Conservation (phyloP, 2,113 vertebrate genomes). For the Athene cunicularia region DNA sequence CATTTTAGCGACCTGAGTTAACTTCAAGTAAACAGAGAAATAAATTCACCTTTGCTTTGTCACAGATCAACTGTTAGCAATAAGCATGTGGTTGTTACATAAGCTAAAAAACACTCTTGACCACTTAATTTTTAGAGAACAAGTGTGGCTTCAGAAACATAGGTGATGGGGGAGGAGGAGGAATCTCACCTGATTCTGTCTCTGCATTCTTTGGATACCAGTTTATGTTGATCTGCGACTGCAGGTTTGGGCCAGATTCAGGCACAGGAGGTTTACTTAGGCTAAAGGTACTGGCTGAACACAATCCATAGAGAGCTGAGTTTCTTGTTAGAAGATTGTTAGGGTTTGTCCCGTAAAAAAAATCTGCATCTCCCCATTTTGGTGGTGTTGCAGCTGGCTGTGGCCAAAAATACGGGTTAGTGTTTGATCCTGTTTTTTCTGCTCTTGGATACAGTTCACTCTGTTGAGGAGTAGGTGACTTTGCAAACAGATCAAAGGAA, state of each 20-base stretch:
- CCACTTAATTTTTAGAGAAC: background rate
- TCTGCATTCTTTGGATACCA: background rate
- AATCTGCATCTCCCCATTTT: background rate
- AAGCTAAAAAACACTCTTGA: background rate
- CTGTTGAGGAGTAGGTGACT: slow-evolving; percentile 51
- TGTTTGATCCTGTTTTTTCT: slow-evolving; percentile 5
- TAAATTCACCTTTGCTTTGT: background rate
- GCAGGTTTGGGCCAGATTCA: slow-evolving; percentile 38
- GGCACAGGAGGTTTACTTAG: slow-evolving; percentile 64
- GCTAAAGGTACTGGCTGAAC: background rate
- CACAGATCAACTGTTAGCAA: background rate
- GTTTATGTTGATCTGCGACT: background rate
- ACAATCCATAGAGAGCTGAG: background rate
- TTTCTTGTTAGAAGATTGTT: background rate
- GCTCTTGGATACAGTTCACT: slow-evolving; percentile 44
- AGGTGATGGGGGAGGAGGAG: background rate
- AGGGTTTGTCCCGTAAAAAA: background rate
- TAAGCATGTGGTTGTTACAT: background rate
- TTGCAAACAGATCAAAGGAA: slow-evolving; percentile 45
- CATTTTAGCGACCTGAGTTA: background rate
- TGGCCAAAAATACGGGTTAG: background rate
- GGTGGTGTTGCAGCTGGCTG: background rate
- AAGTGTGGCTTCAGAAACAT: background rate
- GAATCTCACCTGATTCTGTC: slow-evolving; percentile 18
- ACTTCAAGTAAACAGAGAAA: background rate